Evolutionary conservation across 2,797 vertebrate species (phyloP), one percentile per base, ranked within the genome.

Genomic region (Coendou prehensilis): DNA sequence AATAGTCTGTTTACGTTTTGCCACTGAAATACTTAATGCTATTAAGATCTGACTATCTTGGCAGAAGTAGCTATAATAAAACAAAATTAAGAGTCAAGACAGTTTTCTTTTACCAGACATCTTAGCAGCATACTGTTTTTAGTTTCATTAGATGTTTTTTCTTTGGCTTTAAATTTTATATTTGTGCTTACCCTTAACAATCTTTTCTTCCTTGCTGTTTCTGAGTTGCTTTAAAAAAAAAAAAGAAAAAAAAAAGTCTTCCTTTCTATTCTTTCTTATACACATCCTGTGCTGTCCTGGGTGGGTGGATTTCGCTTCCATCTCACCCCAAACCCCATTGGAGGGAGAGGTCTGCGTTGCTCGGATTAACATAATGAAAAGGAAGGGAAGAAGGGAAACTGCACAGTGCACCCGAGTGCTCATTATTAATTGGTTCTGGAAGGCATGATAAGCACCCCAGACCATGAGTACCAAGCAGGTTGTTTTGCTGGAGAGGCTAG

Each of bases 1-100:
- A 81, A 78, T 61, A 67, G 47, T 73, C 50, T 96, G 13, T 91
- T 97, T 97, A 93, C 41, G 83, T 96, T 95, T 96, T 91, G 41
- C 45, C 23, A 20, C 33, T 52, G n/a, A 93, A 89, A 86, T 95
- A 8, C 61, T 76, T 67, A 75, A 76, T 2, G 5, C 63, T 83
- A 26, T 64, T 89, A 54, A 71, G 45, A 64, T 67, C 94, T 79
- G 10, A 61, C 45, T 56, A 7, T 41, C 54, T 78, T 91, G 18
- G 52, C 59, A 89, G 37, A 93, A n/a, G 33, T 45, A 88, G 64
- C 30, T n/a, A 23, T 18, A 83, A 22, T 94, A 17, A 89, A 23
- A 30, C 75, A 79, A 82, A 92, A 15, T 89, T 45, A 90, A 84
- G 63, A 89, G 91, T 91, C 18, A 81, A 57, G 26, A 14, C 6